phyloP scores from a whole-genome alignment of 30 jellyfish, hydroid and myxozoan genomes.

The Rhopilema esculentum region DNA sequence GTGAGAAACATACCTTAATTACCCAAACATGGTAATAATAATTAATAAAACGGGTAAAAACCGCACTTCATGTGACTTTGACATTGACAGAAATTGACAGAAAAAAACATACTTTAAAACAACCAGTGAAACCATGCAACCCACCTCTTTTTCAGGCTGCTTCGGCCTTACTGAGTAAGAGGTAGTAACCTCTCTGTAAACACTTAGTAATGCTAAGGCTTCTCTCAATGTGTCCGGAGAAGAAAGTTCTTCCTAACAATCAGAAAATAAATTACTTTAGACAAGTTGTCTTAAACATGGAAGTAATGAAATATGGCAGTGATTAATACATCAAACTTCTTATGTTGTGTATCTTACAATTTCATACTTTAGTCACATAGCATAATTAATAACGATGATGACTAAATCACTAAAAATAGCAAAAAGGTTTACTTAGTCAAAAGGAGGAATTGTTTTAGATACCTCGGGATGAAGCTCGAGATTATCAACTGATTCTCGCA shows the following conservation, averaged over 20 bases:
- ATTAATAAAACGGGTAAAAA: too few species aligned
- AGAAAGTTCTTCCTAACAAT: not conserved
- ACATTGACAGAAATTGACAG: too few species aligned
- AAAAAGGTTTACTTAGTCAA: too few species aligned
- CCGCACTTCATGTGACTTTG: too few species aligned
- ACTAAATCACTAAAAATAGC: too few species aligned
- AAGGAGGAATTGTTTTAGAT: not conserved
- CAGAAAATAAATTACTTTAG: not conserved
- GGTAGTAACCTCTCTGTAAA: slow-evolving; percentile 14
- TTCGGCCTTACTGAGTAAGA: slow-evolving; percentile 3
- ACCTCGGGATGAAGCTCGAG: not conserved
- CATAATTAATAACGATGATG: not conserved
- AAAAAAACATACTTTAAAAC: not conserved
- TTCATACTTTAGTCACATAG: too few species aligned
- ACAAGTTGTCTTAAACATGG: too few species aligned
- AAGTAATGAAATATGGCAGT: too few species aligned
- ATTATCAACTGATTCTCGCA: not conserved
- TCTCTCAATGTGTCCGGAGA: not conserved
- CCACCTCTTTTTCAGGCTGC: slow-evolving; percentile 20
- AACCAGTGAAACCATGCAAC: not conserved
- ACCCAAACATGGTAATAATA: too few species aligned
- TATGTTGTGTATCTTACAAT: too few species aligned
- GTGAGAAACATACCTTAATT: too few species aligned
- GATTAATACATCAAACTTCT: too few species aligned
- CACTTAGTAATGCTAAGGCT: slow-evolving; percentile 15